phyloP scores from a whole-genome alignment of 2,888 invertebrate genomes.

The Koerneria pararmatus region DNA sequence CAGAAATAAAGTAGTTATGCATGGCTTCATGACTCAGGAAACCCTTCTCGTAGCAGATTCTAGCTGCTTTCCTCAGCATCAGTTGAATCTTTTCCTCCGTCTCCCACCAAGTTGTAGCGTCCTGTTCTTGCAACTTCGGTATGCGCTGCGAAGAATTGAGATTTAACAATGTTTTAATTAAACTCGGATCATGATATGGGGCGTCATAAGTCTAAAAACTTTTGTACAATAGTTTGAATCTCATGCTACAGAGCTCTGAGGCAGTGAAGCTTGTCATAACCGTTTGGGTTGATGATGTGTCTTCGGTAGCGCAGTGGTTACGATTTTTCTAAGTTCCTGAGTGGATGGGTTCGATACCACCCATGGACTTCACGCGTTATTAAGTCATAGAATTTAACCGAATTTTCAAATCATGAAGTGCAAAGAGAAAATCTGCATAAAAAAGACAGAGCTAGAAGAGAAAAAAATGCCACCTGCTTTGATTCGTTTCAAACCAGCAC shows the following conservation, averaged over 20 bases:
- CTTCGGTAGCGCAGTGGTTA: too few relatives aligned
- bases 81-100: slow-evolving; percentile 91
- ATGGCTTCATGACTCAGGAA: slow-evolving; percentile 85
- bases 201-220: too few relatives aligned
- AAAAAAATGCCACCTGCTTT: too few relatives aligned
- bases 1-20: slow-evolving; percentile 98
- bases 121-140: slow-evolving; percentile 88
- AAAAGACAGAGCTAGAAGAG: neutral
- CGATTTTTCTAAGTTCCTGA: too few relatives aligned
- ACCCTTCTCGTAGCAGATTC: slow-evolving; percentile 77
- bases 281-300: too few relatives aligned
- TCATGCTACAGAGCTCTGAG: too few relatives aligned
- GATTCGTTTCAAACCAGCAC: too few relatives aligned
- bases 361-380: too few relatives aligned
- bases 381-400: neutral
- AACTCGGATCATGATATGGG: too few relatives aligned
- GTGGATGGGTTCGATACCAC: too few relatives aligned
- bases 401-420: neutral
- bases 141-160: slow-evolving; percentile 70
- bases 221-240: too few relatives aligned
- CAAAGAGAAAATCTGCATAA: neutral
- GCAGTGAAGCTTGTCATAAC: too few relatives aligned
- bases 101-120: slow-evolving; percentile 97
- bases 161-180: neutral
- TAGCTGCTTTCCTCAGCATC: slow-evolving; percentile 80